phyloP scores from a whole-genome alignment of 2,888 invertebrate genomes.

The Balanococcus diminutus region DNA sequence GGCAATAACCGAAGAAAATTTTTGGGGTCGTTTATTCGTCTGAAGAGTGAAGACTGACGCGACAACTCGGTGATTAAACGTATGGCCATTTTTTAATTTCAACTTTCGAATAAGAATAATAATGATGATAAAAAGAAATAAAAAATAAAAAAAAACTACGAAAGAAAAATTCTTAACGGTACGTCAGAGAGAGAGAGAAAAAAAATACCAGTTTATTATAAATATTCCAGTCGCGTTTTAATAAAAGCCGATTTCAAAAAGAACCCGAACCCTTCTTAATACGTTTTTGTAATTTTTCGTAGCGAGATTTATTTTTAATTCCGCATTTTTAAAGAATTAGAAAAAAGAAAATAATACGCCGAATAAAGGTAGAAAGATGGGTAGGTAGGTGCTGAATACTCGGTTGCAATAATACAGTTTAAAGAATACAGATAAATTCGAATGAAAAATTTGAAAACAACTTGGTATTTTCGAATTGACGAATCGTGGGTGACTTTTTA shows the following conservation, averaged over 20 bases:
- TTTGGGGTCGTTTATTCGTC: neutral
- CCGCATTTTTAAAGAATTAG: constrained; percentile 11
- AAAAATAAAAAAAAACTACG: neutral
- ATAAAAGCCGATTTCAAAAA: constrained; percentile 13
- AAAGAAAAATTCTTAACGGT: neutral
- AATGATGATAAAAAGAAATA: too few relatives aligned
- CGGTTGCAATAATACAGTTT: neutral
- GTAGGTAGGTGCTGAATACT: neutral
- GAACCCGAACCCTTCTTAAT: neutral
- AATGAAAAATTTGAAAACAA: neutral
- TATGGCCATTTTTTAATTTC: neutral
- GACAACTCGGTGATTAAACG: neutral
- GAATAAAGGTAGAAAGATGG: neutral
- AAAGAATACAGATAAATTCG: neutral
- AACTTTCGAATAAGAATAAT: too few relatives aligned
- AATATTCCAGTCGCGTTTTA: constrained; percentile 22
- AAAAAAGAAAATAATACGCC: neutral
- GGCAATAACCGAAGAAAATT: neutral
- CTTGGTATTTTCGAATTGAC: too few relatives aligned
- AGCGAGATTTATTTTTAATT: constrained; percentile 22
- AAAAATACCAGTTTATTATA: neutral
- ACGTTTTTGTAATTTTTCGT: constrained; percentile 8
- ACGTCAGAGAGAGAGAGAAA: neutral
- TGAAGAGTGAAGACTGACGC: too few relatives aligned
- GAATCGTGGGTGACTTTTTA: too few relatives aligned